These are phyloP conservation scores for Microdon myrmicae DNA, from an alignment of 2,888 invertebrate species.

Conservation along the genomic window DNA sequence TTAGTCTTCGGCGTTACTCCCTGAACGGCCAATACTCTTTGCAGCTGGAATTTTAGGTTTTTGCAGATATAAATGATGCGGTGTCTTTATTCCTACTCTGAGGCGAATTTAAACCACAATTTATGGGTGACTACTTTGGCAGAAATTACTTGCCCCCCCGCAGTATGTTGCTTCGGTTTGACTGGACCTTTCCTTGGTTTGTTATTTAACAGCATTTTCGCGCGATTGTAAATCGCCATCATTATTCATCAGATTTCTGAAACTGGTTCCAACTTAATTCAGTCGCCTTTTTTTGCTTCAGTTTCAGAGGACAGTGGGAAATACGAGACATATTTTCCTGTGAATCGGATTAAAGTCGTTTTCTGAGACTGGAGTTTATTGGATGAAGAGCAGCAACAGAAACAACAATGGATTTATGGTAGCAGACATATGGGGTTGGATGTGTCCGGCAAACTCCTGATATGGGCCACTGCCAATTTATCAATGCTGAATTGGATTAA, in stretches of 20 bases:
- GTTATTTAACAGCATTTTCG: slow-evolving; percentile 10
- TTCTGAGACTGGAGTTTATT: no score
- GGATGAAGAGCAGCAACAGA: no score
- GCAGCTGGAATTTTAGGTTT: no score
- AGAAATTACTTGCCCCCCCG: slow-evolving; percentile 39
- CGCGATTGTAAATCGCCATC: slow-evolving; percentile 42
- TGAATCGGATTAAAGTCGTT: no score
- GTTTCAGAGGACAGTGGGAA: slow-evolving; percentile 3
- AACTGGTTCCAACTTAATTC: slow-evolving; percentile 37
- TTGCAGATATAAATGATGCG: slow-evolving; percentile 16
- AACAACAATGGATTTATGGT: no score
- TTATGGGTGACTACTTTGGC: slow-evolving; percentile 47
- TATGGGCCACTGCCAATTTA: no score
- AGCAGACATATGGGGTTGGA: no score
- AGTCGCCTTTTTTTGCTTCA: slow-evolving; percentile 27
- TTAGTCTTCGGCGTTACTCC: no score
- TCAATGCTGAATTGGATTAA: no score
- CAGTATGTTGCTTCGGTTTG: slow-evolving; percentile 16
- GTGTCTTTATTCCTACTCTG: slow-evolving; percentile 38
- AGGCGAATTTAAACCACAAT: slow-evolving; percentile 47
- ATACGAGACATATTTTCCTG: slow-evolving; percentile 7
- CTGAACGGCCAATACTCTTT: no score
- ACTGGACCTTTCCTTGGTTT: slow-evolving; percentile 7
- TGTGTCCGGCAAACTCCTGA: no score
- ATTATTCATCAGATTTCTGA: slow-evolving; percentile 47